Evolutionary conservation across 2,888 invertebrate species (phyloP).

Genomic region (Habroteleia sp.): DNA sequence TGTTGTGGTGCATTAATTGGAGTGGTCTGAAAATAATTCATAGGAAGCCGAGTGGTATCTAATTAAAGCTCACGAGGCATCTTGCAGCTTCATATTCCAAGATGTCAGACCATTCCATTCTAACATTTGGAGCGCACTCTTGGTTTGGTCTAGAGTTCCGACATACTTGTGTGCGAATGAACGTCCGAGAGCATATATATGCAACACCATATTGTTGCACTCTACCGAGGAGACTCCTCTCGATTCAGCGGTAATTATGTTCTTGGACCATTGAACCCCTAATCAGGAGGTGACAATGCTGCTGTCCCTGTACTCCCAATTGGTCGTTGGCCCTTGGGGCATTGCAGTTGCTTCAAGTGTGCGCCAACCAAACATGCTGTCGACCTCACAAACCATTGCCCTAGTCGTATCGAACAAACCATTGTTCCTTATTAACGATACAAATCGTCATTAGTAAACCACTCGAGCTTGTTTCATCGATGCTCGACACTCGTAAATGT

Average conservation of each 20-base stretch:
- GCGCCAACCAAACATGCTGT: conserved; percentile 48
- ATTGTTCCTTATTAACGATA: conserved; percentile 66
- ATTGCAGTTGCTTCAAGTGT: conserved; percentile 62
- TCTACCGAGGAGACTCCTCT: conserved; percentile 26
- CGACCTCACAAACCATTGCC: conserved; percentile 29
- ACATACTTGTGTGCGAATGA: conserved; percentile 28
- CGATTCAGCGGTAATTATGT: conserved; percentile 69
- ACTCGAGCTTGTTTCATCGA: conserved; percentile 55
- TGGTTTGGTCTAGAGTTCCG: conserved; percentile 26
- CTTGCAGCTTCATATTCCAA: conserved; percentile 48
- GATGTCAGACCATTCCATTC: conserved; percentile 47
- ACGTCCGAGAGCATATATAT: conserved; percentile 18
- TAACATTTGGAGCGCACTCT: conserved; percentile 45
- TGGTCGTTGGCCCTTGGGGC: conserved; percentile 34
- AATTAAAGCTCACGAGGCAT: conserved; percentile 48
- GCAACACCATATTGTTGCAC: conserved; percentile 29
- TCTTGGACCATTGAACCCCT: conserved; percentile 71
- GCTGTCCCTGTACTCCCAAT: conserved; percentile 30
- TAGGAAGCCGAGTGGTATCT: conserved; percentile 43
- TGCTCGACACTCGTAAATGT: conserved; percentile 7
- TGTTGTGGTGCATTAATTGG: conserved; percentile 48
- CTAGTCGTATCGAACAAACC: conserved; percentile 11
- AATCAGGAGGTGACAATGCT: conserved; percentile 73
- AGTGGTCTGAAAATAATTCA: conserved; percentile 54
- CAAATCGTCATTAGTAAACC: conserved; percentile 66